Evolutionary conservation across 1,140 invertebrate genomes (phyloP).

Genomic region (Drosophila pandora): DNA sequence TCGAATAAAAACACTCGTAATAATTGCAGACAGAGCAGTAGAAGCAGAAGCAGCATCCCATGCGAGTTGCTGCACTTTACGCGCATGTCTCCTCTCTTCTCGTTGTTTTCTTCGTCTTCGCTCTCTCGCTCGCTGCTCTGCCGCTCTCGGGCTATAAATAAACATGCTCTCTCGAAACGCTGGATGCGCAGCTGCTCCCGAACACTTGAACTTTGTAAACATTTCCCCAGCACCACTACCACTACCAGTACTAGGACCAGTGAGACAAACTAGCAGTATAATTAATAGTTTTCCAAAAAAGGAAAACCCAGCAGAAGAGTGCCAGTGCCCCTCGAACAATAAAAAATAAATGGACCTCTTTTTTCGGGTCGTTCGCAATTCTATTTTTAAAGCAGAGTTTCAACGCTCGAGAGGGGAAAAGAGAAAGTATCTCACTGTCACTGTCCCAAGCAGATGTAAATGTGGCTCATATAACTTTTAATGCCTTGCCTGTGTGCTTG

Average conservation of each 20-base stretch:
- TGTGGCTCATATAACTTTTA: conserved; percentile 40
- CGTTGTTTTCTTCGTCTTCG: conserved; percentile 24
- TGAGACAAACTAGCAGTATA: conserved; percentile 44
- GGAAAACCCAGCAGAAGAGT: not conserved
- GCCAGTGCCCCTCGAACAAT: conserved; percentile 1
- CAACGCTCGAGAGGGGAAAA: conserved; percentile 45
- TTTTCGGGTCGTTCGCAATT: conserved; percentile 27
- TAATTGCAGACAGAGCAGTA: conserved; percentile 24
- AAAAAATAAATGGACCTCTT: conserved; percentile 27
- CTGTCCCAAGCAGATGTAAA: conserved; percentile 49
- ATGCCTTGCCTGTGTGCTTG: conserved; percentile 5
- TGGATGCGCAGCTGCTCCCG: conserved; percentile 70
- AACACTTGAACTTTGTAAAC: conserved; percentile 65
- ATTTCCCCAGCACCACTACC: conserved; percentile 46
- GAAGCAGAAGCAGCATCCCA: conserved; percentile 38
- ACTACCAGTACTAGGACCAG: not conserved
- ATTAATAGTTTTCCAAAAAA: conserved; percentile 26
- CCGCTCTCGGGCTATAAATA: conserved; percentile 41
- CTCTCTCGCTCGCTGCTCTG: conserved; percentile 24
- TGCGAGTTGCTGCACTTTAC: conserved; percentile 48
- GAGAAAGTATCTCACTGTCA: conserved; percentile 46
- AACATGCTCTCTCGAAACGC: conserved; percentile 53
- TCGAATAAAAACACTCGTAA: conserved; percentile 30
- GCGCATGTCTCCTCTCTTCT: conserved; percentile 62
- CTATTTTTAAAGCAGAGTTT: conserved; percentile 44